phyloP scores from a whole-genome alignment of 1,140 invertebrate species.

The Spodoptera litura region DNA sequence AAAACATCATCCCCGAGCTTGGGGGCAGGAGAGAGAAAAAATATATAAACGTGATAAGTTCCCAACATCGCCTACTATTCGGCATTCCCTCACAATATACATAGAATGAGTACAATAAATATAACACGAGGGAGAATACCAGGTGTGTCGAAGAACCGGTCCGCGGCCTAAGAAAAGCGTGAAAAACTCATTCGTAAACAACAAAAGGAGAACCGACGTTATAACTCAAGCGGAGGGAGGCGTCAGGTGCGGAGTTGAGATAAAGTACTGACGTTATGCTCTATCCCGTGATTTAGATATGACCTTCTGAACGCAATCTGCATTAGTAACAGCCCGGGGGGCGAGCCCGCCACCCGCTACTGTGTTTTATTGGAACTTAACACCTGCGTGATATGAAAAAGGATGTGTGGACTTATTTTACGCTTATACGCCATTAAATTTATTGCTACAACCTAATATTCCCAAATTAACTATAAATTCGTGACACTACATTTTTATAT shows the following conservation, averaged over 20 bases:
- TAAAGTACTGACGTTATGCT: conserved; percentile 73
- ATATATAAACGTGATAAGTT: conserved; percentile 80
- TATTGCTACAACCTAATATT: neutral
- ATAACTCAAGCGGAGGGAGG: conserved; percentile 62
- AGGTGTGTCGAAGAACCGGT: conserved; percentile 71
- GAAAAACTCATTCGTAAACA: conserved; percentile 80
- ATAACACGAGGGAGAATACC: conserved; percentile 65
- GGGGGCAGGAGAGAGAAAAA: conserved; percentile 58
- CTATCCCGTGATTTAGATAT: conserved; percentile 77
- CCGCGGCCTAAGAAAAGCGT: conserved; percentile 63
- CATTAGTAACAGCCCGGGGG: conserved; percentile 64
- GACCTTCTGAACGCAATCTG: conserved; percentile 73
- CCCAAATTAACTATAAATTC: conserved; percentile 6
- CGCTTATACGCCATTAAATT: conserved; percentile 2
- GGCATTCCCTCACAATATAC: conserved; percentile 68
- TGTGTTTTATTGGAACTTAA: conserved; percentile 56
- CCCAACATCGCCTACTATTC: conserved; percentile 68
- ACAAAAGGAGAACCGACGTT: conserved; percentile 70
- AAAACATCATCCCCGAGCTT: conserved; percentile 75
- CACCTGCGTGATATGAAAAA: conserved; percentile 58
- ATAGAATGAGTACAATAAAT: conserved; percentile 69
- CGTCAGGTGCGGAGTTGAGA: conserved; percentile 74
- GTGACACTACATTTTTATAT: neutral
- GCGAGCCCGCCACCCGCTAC: conserved; percentile 40
- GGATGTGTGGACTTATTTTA: conserved; percentile 6